phyloP scores from a whole-genome alignment of 2,888 invertebrate genomes.

The Anticlea derivata region DNA sequence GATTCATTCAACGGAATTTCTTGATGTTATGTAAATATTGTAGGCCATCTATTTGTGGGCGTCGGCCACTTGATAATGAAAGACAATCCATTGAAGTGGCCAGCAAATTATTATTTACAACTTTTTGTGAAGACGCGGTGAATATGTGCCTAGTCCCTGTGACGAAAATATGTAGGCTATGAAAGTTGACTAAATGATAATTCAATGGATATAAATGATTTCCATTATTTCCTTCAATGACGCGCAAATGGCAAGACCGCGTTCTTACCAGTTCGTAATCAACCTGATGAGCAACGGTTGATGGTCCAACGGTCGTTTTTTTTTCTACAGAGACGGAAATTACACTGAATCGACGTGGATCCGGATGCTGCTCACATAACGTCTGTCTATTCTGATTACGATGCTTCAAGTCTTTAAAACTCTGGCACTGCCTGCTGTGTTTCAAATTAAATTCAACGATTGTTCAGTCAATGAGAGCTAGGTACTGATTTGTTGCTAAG shows the following conservation, averaged over 20 bases:
- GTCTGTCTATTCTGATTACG: constrained; percentile 16
- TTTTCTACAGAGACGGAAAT: constrained; percentile 64
- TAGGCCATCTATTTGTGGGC: too few relatives aligned
- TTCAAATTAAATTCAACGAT: too few relatives aligned
- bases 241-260: constrained; percentile 14
- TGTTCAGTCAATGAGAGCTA: too few relatives aligned
- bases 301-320: constrained; percentile 52
- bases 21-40: constrained; percentile 26
- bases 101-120: too few relatives aligned
- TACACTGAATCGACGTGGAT: constrained; percentile 57
- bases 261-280: constrained; percentile 30
- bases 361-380: constrained; percentile 46
- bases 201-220: too few relatives aligned
- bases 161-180: too few relatives aligned
- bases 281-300: constrained; percentile 44
- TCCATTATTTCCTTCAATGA: neutral
- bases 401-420: neutral
- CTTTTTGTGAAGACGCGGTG: too few relatives aligned
- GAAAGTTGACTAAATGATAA: too few relatives aligned
- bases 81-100: too few relatives aligned
- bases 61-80: too few relatives aligned
- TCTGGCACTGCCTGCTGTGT: too few relatives aligned
- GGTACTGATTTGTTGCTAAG: neutral
- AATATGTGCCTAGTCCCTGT: too few relatives aligned
- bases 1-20: constrained; percentile 24